Evolutionary conservation across 1,140 invertebrate genomes (phyloP).

Genomic region (Rhagoletis pomonella): DNA sequence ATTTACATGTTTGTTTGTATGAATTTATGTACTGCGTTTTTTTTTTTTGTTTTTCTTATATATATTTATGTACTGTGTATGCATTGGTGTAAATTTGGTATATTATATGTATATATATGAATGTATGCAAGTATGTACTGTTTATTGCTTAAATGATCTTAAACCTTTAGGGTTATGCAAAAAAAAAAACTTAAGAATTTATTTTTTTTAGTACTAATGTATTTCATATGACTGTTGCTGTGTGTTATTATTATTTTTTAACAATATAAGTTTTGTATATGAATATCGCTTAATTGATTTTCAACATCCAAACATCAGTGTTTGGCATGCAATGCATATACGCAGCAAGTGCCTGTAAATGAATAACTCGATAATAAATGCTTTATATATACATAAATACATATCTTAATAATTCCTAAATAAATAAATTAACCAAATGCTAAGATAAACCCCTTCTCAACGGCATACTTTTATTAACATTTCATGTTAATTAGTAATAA

Average conservation of each 20-base stretch:
- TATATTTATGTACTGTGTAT: background rate
- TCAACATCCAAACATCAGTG: too few relatives aligned
- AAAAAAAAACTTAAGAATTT: too few relatives aligned
- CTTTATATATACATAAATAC: too few relatives aligned
- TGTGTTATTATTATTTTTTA: background rate
- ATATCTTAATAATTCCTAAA: too few relatives aligned
- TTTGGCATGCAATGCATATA: too few relatives aligned
- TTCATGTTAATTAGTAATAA: background rate
- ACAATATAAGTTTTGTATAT: conserved; percentile 27
- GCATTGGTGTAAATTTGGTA: background rate
- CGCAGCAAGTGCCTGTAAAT: background rate
- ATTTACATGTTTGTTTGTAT: conserved; percentile 36
- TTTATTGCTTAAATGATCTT: background rate
- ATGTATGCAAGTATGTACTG: background rate
- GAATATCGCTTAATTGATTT: background rate
- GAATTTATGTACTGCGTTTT: conserved; percentile 4
- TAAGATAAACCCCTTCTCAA: conserved; percentile 25
- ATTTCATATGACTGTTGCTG: background rate
- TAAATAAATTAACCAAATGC: background rate
- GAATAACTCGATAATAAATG: too few relatives aligned
- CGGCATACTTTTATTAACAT: background rate
- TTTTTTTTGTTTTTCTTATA: conserved; percentile 30
- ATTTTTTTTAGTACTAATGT: background rate
- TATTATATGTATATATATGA: background rate
- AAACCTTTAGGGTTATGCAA: too few relatives aligned